phyloP scores from a whole-genome alignment of 1,140 invertebrate species.

The Scaptomyza graminum region DNA sequence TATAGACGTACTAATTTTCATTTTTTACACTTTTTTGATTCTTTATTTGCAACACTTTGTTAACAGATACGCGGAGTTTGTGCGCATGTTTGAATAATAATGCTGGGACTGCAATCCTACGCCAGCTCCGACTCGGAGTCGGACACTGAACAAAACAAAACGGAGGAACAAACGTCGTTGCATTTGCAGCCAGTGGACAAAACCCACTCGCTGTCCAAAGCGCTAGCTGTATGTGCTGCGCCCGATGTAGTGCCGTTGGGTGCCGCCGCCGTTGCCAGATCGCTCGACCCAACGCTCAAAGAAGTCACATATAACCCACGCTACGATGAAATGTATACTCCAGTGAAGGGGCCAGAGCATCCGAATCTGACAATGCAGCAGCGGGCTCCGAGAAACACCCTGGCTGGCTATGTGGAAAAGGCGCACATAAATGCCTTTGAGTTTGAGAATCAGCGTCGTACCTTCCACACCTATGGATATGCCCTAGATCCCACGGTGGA shows the following conservation, averaged over 20 bases:
- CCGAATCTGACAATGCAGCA: conserved; percentile 96
- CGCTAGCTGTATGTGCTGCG: conserved; percentile 90
- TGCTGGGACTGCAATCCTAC: conserved; percentile 75
- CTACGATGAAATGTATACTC: conserved; percentile 97
- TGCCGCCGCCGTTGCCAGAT: conserved; percentile 85
- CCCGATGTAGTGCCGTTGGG: conserved; percentile 90
- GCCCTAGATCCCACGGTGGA: conserved; percentile 96
- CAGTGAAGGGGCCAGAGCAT: conserved; percentile 94
- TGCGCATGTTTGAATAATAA: conserved; percentile 53
- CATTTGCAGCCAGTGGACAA: conserved; percentile 84
- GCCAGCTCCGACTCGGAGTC: conserved; percentile 72
- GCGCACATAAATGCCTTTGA: conserved; percentile 98
- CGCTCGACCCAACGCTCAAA: conserved; percentile 89
- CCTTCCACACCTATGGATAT: conserved; percentile 98
- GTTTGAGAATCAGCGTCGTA: conserved; percentile 98
- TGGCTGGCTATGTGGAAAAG: conserved; percentile 97
- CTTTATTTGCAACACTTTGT: conserved; percentile 71
- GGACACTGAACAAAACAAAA: conserved; percentile 54
- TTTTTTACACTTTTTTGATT: conserved; percentile 64
- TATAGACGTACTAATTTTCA: conserved; percentile 73
- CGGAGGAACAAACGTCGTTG: background rate
- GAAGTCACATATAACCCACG: conserved; percentile 97
- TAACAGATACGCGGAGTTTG: conserved; percentile 65
- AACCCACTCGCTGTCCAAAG: conserved; percentile 84
- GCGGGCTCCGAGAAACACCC: conserved; percentile 93